phyloP scores from a whole-genome alignment of 1,140 invertebrate genomes.

The Drosophila aff. region DNA sequence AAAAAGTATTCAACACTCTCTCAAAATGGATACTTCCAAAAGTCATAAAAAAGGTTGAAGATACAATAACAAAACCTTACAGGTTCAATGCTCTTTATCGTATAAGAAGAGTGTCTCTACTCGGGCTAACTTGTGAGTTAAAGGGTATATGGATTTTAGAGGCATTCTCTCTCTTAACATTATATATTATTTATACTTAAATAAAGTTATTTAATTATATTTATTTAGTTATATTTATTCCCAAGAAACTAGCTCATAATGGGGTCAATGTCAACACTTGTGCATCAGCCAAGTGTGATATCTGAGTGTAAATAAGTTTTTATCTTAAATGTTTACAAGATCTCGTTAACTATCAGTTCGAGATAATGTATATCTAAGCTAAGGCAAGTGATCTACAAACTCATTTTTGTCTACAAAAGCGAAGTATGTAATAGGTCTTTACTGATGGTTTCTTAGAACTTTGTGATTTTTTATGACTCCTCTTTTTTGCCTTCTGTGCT shows the following conservation, averaged over 20 bases:
- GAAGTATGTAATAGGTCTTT: not conserved
- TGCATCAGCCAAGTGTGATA: not conserved
- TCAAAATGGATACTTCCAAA: conserved; percentile 51
- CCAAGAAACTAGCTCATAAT: not conserved
- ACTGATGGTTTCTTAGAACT: conserved; percentile 7
- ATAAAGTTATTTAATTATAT: not conserved
- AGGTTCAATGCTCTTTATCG: conserved; percentile 61
- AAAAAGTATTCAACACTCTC: conserved; percentile 48
- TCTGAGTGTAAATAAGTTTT: not conserved
- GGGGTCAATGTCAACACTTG: conserved; percentile 3
- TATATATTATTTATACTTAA: not conserved
- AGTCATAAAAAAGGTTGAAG: conserved; percentile 42
- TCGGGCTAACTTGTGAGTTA: not conserved
- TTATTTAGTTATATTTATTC: not conserved
- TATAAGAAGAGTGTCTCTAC: not conserved
- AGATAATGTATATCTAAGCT: conserved; percentile 11
- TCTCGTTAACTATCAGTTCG: not conserved
- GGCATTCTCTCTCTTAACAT: not conserved
- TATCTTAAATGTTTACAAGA: conserved; percentile 15
- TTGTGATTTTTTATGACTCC: conserved; percentile 5
- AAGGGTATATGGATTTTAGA: conserved; percentile 14
- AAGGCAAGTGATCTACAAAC: not conserved
- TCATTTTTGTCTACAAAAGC: not conserved
- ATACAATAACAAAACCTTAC: conserved; percentile 33
- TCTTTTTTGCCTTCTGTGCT: conserved; percentile 8